Conservation (phyloP, 2,113 vertebrate genomes). For the Chelonoidis abingdonii region DNA sequence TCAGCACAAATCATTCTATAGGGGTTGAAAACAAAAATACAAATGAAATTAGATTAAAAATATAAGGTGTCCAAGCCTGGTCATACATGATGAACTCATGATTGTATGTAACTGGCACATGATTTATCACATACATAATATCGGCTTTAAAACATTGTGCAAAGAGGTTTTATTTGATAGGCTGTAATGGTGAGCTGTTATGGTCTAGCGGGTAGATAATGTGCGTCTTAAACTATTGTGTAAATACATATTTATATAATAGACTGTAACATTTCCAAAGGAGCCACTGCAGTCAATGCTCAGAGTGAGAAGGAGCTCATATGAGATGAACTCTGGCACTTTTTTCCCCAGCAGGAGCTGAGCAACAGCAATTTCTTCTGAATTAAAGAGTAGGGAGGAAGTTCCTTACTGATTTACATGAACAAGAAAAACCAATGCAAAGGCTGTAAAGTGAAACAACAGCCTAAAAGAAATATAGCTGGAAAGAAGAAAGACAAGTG, state of each 20-base stretch:
- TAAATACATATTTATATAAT: conserved; percentile 77
- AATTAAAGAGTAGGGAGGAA: conserved; percentile 58
- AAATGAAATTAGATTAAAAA: neutral
- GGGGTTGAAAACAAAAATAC: neutral
- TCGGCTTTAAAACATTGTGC: conserved; percentile 46
- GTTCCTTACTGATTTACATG: conserved; percentile 64
- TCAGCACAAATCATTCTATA: neutral
- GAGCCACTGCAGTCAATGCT: conserved; percentile 45
- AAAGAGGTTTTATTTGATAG: conserved; percentile 64
- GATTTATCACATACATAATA: conserved; percentile 37
- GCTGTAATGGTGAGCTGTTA: conserved; percentile 71
- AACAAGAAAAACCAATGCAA: conserved; percentile 65
- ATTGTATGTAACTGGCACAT: neutral
- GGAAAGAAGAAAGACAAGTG: conserved; percentile 31
- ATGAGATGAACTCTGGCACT: conserved; percentile 50
- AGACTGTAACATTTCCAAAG: conserved; percentile 64
- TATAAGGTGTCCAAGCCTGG: neutral
- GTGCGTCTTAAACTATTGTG: conserved; percentile 75
- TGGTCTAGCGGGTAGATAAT: conserved; percentile 72
- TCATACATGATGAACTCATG: neutral
- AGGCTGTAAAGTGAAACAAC: neutral
- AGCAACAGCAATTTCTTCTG: conserved; percentile 60
- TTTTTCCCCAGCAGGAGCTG: conserved; percentile 64
- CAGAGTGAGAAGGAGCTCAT: conserved; percentile 53
- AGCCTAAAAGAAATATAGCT: conserved; percentile 48